Conservation (phyloP, 2,113 vertebrate species). For the Varanus salvator region DNA sequence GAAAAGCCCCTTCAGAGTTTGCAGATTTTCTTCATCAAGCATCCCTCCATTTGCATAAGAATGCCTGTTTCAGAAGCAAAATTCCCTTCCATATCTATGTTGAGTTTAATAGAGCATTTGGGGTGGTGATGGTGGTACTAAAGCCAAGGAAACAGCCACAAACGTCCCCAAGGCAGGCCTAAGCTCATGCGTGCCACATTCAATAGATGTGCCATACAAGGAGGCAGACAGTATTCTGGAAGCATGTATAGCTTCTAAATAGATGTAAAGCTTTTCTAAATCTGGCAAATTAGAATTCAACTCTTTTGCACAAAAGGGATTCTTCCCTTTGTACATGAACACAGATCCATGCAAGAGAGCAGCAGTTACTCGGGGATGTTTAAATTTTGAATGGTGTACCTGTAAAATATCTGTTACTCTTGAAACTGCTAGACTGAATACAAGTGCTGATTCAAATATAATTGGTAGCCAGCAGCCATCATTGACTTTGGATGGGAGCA, state of each 20-base stretch:
- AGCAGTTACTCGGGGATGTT: background rate
- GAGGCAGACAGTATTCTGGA: background rate
- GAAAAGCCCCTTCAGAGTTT: background rate
- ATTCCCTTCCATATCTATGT: background rate
- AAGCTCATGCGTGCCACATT: background rate
- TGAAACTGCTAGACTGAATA: background rate
- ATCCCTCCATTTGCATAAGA: background rate
- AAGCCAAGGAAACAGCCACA: background rate
- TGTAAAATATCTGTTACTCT: background rate
- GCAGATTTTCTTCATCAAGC: background rate
- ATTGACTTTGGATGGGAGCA: background rate
- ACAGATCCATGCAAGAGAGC: background rate
- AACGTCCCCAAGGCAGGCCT: background rate
- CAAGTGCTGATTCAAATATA: constrained; percentile 39
- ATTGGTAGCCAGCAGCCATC: constrained; percentile 15
- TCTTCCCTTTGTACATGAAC: background rate
- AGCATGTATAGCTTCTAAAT: background rate
- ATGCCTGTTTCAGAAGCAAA: background rate
- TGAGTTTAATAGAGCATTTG: too few relatives aligned
- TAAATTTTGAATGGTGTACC: background rate
- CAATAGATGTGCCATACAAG: background rate
- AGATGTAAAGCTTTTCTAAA: background rate
- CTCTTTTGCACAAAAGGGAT: background rate
- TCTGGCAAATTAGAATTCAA: background rate
- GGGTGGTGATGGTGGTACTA: background rate